phyloP scores from a whole-genome alignment of 2,888 invertebrate genomes.

The Trilocha varians region DNA sequence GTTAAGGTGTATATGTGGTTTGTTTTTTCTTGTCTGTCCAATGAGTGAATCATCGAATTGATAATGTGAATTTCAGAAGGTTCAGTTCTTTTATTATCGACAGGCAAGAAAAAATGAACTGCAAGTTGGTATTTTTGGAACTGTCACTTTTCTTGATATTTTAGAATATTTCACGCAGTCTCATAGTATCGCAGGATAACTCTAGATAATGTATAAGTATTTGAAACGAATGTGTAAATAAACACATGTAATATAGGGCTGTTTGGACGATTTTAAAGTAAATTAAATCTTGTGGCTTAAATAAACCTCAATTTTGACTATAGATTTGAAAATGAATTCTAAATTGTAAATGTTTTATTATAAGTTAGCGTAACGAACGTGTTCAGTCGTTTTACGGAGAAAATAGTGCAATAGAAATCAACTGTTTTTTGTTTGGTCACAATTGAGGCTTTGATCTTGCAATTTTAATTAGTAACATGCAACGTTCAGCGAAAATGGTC shows the following conservation, averaged over 20 bases:
- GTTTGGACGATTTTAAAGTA: no score
- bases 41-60: no score
- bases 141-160: neutral
- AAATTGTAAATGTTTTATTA: constrained; percentile 21
- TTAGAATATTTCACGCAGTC: constrained; percentile 37
- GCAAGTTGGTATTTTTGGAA: neutral
- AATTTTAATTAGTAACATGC: no score
- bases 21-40: constrained; percentile 12
- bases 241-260: constrained; percentile 37
- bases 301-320: constrained; percentile 1
- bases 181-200: constrained; percentile 43
- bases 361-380: constrained; percentile 25
- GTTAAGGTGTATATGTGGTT: constrained; percentile 10
- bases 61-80: no score
- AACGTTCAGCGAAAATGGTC: no score
- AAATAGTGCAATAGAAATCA: constrained; percentile 11
- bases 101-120: no score
- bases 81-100: no score
- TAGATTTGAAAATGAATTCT: constrained; percentile 8
- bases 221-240: constrained; percentile 64
- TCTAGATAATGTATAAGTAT: constrained; percentile 38
- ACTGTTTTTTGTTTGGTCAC: constrained; percentile 13
- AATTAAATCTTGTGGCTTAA: no score
- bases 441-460: neutral
- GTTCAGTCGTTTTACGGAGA: constrained; percentile 13